Evolutionary conservation across 2,888 invertebrate genomes (phyloP).

Genomic region (Poecilus cupreus): DNA sequence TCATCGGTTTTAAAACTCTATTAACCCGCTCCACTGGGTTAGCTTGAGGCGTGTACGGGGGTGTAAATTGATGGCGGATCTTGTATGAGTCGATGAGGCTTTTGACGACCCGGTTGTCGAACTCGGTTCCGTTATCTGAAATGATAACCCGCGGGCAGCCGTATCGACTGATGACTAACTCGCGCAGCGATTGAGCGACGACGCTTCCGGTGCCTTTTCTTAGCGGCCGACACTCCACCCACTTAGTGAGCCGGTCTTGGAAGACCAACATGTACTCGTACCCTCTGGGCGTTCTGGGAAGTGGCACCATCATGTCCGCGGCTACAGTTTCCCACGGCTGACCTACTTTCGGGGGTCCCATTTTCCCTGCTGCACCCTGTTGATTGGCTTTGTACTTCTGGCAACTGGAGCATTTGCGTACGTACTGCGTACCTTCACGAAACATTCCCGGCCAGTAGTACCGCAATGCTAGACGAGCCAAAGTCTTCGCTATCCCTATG

Average conservation of each 20-base stretch:
- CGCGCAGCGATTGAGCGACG: constrained; percentile 6
- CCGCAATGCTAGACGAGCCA: no score
- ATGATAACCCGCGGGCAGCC: constrained; percentile 51
- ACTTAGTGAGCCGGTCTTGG: constrained; percentile 64
- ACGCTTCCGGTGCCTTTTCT: constrained; percentile 59
- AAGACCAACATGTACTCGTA: constrained; percentile 61
- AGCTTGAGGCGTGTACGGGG: no score
- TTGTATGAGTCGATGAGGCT: no score
- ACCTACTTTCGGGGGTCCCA: no score
- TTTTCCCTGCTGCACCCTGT: background rate
- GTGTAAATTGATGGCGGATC: no score
- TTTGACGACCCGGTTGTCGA: constrained; percentile 52
- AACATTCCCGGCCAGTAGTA: no score
- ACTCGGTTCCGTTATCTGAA: constrained; percentile 43
- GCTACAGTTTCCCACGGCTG: no score
- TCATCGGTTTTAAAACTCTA: no score
- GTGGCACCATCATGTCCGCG: background rate
- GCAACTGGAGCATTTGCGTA: constrained; percentile 39
- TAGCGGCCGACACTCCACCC: constrained; percentile 62
- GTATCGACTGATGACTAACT: constrained; percentile 17
- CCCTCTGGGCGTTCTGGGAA: constrained; percentile 55
- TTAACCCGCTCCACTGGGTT: no score
- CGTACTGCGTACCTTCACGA: constrained; percentile 49
- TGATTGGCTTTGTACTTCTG: constrained; percentile 7
- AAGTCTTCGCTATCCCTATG: no score